A percentile compares a stretch with the other conserved stretches of the same genome.
phyloP scores from a whole-genome alignment of 2,888 invertebrate genomes.

The Lasioglossum figueresi region DNA sequence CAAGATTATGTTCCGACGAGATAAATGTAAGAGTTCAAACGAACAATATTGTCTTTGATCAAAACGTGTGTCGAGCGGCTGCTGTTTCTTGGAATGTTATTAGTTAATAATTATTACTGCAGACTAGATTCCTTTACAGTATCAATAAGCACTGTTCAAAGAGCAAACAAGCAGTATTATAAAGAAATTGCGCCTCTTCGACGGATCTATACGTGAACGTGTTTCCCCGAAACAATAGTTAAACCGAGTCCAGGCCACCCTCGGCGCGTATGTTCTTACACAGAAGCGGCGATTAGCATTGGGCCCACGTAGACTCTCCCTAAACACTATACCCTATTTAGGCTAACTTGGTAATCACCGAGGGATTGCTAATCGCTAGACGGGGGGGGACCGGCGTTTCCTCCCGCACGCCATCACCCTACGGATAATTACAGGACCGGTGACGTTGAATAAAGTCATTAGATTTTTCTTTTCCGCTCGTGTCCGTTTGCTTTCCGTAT shows the following conservation, averaged over 20 bases:
- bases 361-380: conserved; percentile 78
- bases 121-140: background rate
- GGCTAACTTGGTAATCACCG: conserved; percentile 82
- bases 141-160: background rate
- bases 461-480: conserved; percentile 73
- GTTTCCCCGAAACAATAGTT: conserved; percentile 56
- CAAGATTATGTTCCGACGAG: no score
- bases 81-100: background rate
- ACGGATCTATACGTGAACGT: conserved; percentile 10
- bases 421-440: conserved; percentile 82
- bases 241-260: conserved; percentile 40
- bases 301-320: conserved; percentile 76
- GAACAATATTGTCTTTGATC: background rate
- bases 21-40: no score
- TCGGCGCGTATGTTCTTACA: conserved; percentile 53
- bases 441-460: conserved; percentile 82
- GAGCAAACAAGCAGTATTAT: background rate
- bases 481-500: background rate
- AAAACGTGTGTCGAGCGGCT: background rate
- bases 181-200: background rate
- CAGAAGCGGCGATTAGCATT: conserved; percentile 70
- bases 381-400: conserved; percentile 72
- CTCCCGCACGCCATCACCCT: conserved; percentile 73
- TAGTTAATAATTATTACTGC: background rate
- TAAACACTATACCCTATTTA: conserved; percentile 82